These are phyloP conservation scores for Melolontha melolontha DNA, from an alignment of 2,888 invertebrate species.

Conservation along the genomic window DNA sequence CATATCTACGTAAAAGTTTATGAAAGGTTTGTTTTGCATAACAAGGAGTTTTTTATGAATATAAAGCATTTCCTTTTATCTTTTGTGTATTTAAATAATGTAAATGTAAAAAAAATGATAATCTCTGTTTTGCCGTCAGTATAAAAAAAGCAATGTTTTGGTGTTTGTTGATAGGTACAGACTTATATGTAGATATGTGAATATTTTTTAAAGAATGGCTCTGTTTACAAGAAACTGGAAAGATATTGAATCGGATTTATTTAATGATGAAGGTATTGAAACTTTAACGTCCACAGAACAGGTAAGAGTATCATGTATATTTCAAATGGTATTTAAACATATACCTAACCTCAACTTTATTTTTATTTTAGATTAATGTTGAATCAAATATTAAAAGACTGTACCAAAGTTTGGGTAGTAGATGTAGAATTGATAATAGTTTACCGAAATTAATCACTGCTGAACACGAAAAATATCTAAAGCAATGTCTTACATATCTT, in stretches of 20 bases:
- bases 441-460: constrained; percentile 73
- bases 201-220: constrained; percentile 35
- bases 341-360: constrained; percentile 42
- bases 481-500: constrained; percentile 75
- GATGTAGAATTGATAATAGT: constrained; percentile 68
- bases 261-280: constrained; percentile 72
- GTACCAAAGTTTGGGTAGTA: constrained; percentile 66
- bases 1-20: no score
- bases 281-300: constrained; percentile 73
- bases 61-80: no score
- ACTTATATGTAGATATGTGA: not conserved
- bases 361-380: constrained; percentile 67
- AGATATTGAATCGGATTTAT: constrained; percentile 64
- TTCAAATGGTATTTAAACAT: constrained; percentile 1
- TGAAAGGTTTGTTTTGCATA: no score
- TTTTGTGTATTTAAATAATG: no score
- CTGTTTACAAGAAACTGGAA: constrained; percentile 51
- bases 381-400: constrained; percentile 70
- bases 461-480: constrained; percentile 75
- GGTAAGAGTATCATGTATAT: constrained; percentile 60
- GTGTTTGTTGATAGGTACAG: not conserved
- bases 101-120: no score
- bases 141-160: no score
- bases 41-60: no score
- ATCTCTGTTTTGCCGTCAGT: no score